Evolutionary conservation across 2,113 vertebrate species (phyloP).

Genomic region (Hyperopisus bebe): DNA sequence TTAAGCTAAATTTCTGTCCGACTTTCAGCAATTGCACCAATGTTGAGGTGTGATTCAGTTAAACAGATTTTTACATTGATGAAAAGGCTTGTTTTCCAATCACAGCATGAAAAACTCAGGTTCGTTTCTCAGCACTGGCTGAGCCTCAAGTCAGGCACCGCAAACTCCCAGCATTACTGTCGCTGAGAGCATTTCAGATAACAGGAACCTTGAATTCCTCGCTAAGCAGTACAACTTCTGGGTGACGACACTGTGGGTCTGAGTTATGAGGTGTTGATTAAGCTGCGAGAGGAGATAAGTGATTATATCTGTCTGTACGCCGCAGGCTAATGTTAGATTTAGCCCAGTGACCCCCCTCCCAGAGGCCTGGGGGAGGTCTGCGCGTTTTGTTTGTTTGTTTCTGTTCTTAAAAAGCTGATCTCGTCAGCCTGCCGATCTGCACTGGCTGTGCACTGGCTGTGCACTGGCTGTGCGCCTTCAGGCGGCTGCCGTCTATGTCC

Average conservation of each 20-base stretch:
- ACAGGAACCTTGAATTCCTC: not conserved
- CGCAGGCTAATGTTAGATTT: not conserved
- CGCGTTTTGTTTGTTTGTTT: not conserved
- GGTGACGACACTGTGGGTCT: not conserved
- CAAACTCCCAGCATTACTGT: not conserved
- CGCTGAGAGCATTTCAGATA: not conserved
- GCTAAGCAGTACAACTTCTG: not conserved
- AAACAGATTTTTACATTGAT: not conserved
- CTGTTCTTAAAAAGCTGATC: not conserved
- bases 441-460: not conserved
- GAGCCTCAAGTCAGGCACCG: not conserved
- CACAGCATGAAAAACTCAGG: not conserved
- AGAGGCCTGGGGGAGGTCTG: not conserved
- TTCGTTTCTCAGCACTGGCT: not conserved
- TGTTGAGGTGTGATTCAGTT: not conserved
- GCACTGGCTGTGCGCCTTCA: not conserved
- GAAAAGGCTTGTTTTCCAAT: not conserved
- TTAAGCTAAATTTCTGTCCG: not conserved
- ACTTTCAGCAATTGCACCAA: not conserved
- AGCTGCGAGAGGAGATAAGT: not conserved
- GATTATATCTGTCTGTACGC: not conserved
- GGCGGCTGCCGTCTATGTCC: not conserved
- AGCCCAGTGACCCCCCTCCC: not conserved
- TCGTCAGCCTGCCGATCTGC: not conserved
- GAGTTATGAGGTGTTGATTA: not conserved